These are phyloP conservation scores for Eupithecia inturbata DNA, from an alignment of 2,888 invertebrate species.

Conservation along the genomic window DNA sequence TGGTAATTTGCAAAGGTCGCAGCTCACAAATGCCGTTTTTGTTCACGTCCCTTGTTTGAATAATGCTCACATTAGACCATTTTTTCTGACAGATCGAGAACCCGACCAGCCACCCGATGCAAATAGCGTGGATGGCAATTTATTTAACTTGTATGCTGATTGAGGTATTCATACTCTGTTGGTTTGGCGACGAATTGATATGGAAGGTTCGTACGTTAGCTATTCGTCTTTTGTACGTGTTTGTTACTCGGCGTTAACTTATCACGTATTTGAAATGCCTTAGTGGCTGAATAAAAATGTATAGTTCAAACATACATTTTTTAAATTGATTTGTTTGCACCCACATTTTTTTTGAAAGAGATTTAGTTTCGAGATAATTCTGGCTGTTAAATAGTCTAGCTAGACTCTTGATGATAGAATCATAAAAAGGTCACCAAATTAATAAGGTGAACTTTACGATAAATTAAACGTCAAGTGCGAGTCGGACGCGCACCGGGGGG, in stretches of 20 bases:
- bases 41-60: constrained; percentile 40
- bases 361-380: not conserved
- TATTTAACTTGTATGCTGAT: constrained; percentile 80
- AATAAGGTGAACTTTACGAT: not conserved
- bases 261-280: constrained; percentile 2
- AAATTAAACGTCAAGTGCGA: too few relatives aligned
- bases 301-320: not conserved
- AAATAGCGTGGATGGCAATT: constrained; percentile 80
- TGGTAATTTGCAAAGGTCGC: constrained; percentile 42
- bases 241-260: constrained; percentile 20
- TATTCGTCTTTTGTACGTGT: constrained; percentile 32
- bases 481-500: too few relatives aligned
- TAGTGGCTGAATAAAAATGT: not conserved
- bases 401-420: not conserved
- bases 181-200: constrained; percentile 80
- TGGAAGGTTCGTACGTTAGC: constrained; percentile 65
- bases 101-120: constrained; percentile 75
- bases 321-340: not conserved
- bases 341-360: not conserved
- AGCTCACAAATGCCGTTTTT: constrained; percentile 45
- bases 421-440: not conserved
- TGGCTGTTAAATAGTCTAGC: not conserved
- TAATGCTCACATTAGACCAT: constrained; percentile 45
- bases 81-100: constrained; percentile 72
- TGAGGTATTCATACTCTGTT: constrained; percentile 80